A percentile compares a stretch with the other conserved stretches of the same genome.
These are phyloP conservation scores for Drosophila asahinai DNA, from an alignment of 1,140 invertebrate species.

Conservation along the genomic window DNA sequence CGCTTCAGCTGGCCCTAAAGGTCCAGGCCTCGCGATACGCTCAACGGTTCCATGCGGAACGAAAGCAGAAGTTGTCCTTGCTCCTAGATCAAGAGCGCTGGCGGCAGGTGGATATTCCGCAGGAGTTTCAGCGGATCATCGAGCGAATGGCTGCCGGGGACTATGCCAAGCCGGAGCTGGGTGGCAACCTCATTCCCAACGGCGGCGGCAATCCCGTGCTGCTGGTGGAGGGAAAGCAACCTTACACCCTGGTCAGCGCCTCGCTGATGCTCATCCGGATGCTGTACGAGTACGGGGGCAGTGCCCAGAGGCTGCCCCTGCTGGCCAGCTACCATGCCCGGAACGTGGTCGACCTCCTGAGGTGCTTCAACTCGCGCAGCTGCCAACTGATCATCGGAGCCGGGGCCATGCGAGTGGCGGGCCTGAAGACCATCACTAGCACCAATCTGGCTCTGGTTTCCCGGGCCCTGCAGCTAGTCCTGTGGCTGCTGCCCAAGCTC, in stretches of 20 bases:
- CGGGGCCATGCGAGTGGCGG: constrained; percentile 96
- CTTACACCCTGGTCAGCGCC: constrained; percentile 93
- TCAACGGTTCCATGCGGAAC: constrained; percentile 95
- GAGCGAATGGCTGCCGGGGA: constrained; percentile 88
- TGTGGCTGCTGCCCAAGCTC: constrained; percentile 91
- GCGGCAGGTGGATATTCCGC: constrained; percentile 96
- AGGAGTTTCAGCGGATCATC: constrained; percentile 94
- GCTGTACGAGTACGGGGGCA: constrained; percentile 95
- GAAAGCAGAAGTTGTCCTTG: constrained; percentile 93
- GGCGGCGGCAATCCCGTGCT: constrained; percentile 86
- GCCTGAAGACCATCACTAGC: constrained; percentile 98
- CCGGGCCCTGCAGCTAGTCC: constrained; percentile 92
- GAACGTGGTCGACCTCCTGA: constrained; percentile 94
- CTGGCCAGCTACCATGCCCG: constrained; percentile 90
- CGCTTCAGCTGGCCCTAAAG: constrained; percentile 93
- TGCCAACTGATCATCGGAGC: constrained; percentile 98
- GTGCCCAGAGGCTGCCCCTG: constrained; percentile 89
- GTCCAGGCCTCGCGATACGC: constrained; percentile 96
- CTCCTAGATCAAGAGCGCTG: constrained; percentile 96
- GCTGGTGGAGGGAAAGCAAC: constrained; percentile 91
- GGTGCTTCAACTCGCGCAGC: constrained; percentile 96
- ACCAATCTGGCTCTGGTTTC: constrained; percentile 97
- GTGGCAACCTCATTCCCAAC: constrained; percentile 70
- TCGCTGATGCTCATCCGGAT: constrained; percentile 94
- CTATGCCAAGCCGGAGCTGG: constrained; percentile 67